A percentile compares a stretch with the other conserved stretches of the same genome.
Conservation (phyloP, 1,140 invertebrate species). For the Megalonaias nervosa region DNA sequence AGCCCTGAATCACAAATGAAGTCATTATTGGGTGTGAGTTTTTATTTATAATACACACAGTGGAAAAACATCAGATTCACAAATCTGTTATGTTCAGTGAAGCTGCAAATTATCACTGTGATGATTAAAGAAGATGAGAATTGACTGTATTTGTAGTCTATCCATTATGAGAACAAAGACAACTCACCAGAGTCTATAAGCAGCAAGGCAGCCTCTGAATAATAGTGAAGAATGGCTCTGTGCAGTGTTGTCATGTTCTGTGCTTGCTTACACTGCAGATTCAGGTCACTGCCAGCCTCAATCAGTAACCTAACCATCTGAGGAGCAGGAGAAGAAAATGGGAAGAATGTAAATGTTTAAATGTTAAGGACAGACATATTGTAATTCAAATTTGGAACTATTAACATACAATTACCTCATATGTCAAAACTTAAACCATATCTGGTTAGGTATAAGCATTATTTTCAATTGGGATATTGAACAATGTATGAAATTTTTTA, state of each 20-base stretch:
- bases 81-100: background rate
- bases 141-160: background rate
- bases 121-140: background rate
- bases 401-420: no score
- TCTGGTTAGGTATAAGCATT: no score
- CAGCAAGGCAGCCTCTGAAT: constrained; percentile 53
- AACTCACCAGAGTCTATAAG: constrained; percentile 59
- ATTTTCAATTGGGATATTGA: no score
- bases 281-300: constrained; percentile 58
- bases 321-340: background rate
- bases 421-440: no score
- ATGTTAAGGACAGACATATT: background rate
- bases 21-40: no score
- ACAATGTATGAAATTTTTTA: no score
- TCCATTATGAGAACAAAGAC: background rate
- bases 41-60: no score
- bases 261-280: constrained; percentile 49
- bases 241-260: constrained; percentile 51
- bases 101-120: background rate
- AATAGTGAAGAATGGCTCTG: constrained; percentile 58
- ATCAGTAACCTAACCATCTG: constrained; percentile 62
- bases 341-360: background rate
- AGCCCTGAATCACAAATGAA: no score
- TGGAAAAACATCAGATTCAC: background rate
- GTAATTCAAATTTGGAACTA: no score